Evolutionary conservation across 2,797 vertebrate genomes (phyloP).

Genomic region (Pachyuromys duprasi): DNA sequence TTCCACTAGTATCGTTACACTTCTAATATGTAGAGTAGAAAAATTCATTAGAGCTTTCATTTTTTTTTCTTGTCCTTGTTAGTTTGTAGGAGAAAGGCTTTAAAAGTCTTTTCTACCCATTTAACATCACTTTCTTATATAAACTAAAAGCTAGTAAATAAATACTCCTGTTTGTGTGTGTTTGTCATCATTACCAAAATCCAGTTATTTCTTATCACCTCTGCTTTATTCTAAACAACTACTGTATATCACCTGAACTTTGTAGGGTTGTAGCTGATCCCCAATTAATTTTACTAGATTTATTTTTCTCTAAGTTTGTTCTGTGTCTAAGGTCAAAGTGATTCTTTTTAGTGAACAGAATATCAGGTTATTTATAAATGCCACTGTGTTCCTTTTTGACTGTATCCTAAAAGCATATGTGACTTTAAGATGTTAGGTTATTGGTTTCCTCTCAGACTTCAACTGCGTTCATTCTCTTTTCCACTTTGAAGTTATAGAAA

Average conservation of each 20-base stretch:
- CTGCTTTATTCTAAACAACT: background rate
- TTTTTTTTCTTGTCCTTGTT: background rate
- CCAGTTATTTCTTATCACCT: background rate
- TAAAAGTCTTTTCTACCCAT: slow-evolving; percentile 26
- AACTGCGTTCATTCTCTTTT: background rate
- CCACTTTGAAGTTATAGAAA: background rate
- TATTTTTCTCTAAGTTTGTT: background rate
- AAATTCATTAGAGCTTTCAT: background rate
- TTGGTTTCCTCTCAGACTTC: background rate
- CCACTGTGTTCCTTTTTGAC: background rate
- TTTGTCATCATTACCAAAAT: slow-evolving; percentile 1
- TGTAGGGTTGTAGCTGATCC: background rate
- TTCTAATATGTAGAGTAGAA: background rate
- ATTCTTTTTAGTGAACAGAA: slow-evolving; percentile 12
- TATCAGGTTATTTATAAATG: background rate
- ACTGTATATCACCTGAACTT: background rate
- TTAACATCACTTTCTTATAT: slow-evolving; percentile 18
- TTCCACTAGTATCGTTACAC: background rate
- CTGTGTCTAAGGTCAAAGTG: background rate
- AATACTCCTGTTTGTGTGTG: background rate
- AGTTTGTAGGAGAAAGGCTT: background rate
- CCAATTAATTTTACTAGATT: background rate
- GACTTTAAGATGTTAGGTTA: background rate
- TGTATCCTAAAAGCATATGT: background rate
- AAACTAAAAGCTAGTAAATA: background rate